Base-by-base conservation (phyloP, 2,888 invertebrate species). In the Pollenia amentaria region DNA sequence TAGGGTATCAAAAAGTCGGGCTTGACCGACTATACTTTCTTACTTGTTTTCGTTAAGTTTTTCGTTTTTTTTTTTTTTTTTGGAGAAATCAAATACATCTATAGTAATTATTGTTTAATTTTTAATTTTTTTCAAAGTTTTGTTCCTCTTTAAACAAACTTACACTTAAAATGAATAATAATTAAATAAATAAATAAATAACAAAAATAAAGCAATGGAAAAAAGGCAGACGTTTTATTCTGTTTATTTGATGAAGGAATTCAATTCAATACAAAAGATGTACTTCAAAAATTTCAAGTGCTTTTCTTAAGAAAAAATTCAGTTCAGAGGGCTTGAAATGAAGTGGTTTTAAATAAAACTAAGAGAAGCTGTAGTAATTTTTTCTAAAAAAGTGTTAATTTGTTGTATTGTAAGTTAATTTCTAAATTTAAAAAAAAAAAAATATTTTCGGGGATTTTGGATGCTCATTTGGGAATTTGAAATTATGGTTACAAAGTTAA, bases 261-360 rank as follows among this genome's bases (percentile, higher is more conserved):
- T 44, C 4, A 84, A 64, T 75, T 64, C 69, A 64, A 29, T 29
- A 29, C 29, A 29, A 29, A 70, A 84, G 76, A 64, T 57, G 53
- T 70, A 70, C 75, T 79, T 75, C 44, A 64, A 69, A 72, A 60
- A 40, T 60, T 78, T 84, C 64, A 84, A 84, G 84, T 80, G 70
- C 11, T 69, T 51, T 60, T 44, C 38, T 53, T 53, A 40, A n/a
- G 60, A 40, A 48, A 57, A 62, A 53, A 77, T 65, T 29, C 55
- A 65, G 55, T 53, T 64, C 65, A 21, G 29, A n/a, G 18, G 18
- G 18, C 11, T 11, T 11, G 38, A 60, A n/a, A n/a, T 40, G n/a
- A 38, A 40, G n/a, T n/a, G 14, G 60, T 60, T 38, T 29, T 29
- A 6, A 29, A 29, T 29, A 29, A 29, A 29, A 29, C 29, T 29